Percentiles rank a stretch among this genome's conserved stretches.
phyloP scores from a whole-genome alignment of 2,888 invertebrate species.

The Xestia sexstrigata region DNA sequence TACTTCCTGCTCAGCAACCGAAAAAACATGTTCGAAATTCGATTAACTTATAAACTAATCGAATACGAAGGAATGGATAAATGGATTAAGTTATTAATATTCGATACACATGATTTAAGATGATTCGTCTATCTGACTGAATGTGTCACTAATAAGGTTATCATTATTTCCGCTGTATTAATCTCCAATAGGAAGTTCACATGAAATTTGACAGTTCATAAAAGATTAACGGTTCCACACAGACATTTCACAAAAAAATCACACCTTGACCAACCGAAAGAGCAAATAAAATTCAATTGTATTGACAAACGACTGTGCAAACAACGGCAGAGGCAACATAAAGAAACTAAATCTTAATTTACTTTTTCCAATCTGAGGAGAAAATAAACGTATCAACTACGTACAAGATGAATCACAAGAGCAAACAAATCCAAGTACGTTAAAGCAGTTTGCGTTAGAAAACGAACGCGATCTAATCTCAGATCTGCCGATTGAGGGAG shows the following conservation, averaged over 20 bases:
- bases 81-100: conserved; percentile 40
- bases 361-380: conserved; percentile 72
- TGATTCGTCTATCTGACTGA: conserved; percentile 21
- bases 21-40: conserved; percentile 58
- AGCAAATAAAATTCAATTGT: conserved; percentile 59
- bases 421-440: conserved; percentile 79
- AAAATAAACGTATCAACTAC: conserved; percentile 68
- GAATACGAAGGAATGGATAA: conserved; percentile 41
- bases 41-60: conserved; percentile 59
- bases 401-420: conserved; percentile 75
- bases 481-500: conserved; percentile 83
- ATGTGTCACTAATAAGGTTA: conserved; percentile 26
- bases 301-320: conserved; percentile 57
- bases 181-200: conserved; percentile 27
- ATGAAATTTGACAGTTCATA: conserved; percentile 17
- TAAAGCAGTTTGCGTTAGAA: conserved; percentile 83
- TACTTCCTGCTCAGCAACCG: conserved; percentile 71
- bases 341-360: conserved; percentile 71
- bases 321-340: conserved; percentile 54
- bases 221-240: conserved; percentile 37
- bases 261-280: conserved; percentile 47
- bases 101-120: conserved; percentile 42
- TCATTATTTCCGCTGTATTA: conserved; percentile 22
- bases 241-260: conserved; percentile 40
- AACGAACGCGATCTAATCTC: conserved; percentile 86